Conservation (phyloP, 1,140 invertebrate genomes). For the Drosophila mojavensis region DNA sequence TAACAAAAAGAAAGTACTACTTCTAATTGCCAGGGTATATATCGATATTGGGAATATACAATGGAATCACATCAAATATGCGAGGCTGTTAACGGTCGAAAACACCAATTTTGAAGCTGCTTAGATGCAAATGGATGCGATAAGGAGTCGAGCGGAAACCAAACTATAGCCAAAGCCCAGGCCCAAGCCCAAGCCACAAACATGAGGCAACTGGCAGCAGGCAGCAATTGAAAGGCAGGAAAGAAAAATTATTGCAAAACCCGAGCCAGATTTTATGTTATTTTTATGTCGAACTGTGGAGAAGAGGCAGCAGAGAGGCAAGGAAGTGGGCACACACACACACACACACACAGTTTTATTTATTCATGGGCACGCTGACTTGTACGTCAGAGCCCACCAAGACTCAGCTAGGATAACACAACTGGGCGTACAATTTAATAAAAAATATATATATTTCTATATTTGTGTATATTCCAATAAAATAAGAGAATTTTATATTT, state of each 20-base stretch:
- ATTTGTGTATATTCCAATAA: slow-evolving; percentile 18
- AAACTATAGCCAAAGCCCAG: slow-evolving; percentile 53
- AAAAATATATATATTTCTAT: slow-evolving; percentile 5
- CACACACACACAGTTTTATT: slow-evolving; percentile 40
- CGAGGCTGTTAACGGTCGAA: slow-evolving; percentile 20
- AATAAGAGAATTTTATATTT: slow-evolving; percentile 43
- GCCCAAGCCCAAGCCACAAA: slow-evolving; percentile 38
- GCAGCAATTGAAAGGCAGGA: slow-evolving; percentile 26
- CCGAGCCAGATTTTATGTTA: slow-evolving; percentile 70
- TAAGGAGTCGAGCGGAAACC: slow-evolving; percentile 66
- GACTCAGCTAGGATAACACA: slow-evolving; percentile 22
- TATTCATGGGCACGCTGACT: slow-evolving; percentile 46
- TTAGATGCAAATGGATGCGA: slow-evolving; percentile 75
- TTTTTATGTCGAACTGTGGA: slow-evolving; percentile 65
- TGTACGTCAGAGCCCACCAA: slow-evolving; percentile 36
- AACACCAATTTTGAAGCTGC: slow-evolving; percentile 56
- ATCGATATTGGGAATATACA: slow-evolving; percentile 27
- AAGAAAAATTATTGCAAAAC: slow-evolving; percentile 44
- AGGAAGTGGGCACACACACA: slow-evolving; percentile 5
- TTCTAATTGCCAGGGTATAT: slow-evolving; percentile 59
- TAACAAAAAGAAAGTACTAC: slow-evolving; percentile 13
- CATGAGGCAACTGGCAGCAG: too few relatives aligned
- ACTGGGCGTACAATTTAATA: slow-evolving; percentile 35
- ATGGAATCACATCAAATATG: slow-evolving; percentile 70
- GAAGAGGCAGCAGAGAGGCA: neutral